phyloP scores from a whole-genome alignment of 1,140 invertebrate genomes.

The Lethrus apterus region DNA sequence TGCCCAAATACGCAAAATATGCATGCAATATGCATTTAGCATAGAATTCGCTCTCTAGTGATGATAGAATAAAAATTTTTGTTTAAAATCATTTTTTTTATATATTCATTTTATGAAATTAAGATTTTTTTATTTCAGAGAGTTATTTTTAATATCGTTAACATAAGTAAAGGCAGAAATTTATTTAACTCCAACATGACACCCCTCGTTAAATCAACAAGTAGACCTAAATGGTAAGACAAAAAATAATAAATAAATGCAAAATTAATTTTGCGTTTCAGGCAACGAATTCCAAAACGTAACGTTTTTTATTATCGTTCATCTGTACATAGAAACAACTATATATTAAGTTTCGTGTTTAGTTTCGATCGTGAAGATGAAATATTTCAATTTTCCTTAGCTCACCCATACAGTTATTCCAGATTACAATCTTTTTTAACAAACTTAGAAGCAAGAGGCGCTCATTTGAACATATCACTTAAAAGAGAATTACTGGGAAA shows the following conservation, averaged over 20 bases:
- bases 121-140: conserved; percentile 54
- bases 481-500: conserved; percentile 61
- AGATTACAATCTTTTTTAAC: conserved; percentile 78
- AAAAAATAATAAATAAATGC: neutral
- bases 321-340: conserved; percentile 80
- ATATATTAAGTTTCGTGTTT: conserved; percentile 90
- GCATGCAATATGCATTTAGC: too few relatives aligned
- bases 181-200: conserved; percentile 87
- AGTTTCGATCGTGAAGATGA: conserved; percentile 91
- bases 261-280: conserved; percentile 42
- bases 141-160: conserved; percentile 96
- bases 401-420: conserved; percentile 91
- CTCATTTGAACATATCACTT: conserved; percentile 43
- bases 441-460: conserved; percentile 57
- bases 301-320: conserved; percentile 93
- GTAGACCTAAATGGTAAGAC: conserved; percentile 79
- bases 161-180: conserved; percentile 87
- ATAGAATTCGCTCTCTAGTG: too few relatives aligned
- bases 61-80: too few relatives aligned
- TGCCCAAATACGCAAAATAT: too few relatives aligned
- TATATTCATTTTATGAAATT: conserved; percentile 3
- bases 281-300: conserved; percentile 75
- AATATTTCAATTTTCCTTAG: conserved; percentile 88
- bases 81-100: too few relatives aligned
- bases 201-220: conserved; percentile 86